Percentiles rank a stretch among this genome's conserved stretches.
phyloP scores from a whole-genome alignment of 1,140 invertebrate species.

The Bombus turneri region DNA sequence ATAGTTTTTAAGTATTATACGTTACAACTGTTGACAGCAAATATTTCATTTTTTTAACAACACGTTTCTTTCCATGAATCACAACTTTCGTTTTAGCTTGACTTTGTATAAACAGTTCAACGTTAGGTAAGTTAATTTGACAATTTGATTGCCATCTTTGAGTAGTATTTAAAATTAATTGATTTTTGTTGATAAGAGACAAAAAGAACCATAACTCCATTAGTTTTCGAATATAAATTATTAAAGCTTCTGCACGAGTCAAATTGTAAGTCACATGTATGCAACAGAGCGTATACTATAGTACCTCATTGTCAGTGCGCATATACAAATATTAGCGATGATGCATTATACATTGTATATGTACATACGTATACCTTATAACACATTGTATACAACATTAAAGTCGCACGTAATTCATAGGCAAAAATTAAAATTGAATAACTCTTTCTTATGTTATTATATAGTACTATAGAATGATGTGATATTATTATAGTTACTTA shows the following conservation, averaged over 20 bases:
- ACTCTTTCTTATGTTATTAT: not conserved
- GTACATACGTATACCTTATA: not conserved
- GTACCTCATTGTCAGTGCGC: too few relatives aligned
- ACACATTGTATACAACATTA: too few relatives aligned
- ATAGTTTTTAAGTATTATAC: not conserved
- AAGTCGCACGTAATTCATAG: too few relatives aligned
- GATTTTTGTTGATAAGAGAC: too few relatives aligned
- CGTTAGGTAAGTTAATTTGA: not conserved
- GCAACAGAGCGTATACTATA: too few relatives aligned
- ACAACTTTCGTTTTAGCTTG: too few relatives aligned
- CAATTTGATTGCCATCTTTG: constrained; percentile 29
- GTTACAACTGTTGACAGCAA: not conserved
- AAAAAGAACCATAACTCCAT: too few relatives aligned
- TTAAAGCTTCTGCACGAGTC: not conserved
- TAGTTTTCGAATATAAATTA: too few relatives aligned
- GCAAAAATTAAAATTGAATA: not conserved
- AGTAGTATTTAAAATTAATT: not conserved
- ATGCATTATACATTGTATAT: too few relatives aligned
- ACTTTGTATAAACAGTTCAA: too few relatives aligned
- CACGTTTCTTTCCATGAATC: not conserved
- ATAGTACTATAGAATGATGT: not conserved
- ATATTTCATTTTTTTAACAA: not conserved
- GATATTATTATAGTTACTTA: not conserved
- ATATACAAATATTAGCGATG: too few relatives aligned
- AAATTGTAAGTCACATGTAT: not conserved